Evolutionary conservation across 2,888 invertebrate species (phyloP).

Genomic region (Plagodis dolabraria): DNA sequence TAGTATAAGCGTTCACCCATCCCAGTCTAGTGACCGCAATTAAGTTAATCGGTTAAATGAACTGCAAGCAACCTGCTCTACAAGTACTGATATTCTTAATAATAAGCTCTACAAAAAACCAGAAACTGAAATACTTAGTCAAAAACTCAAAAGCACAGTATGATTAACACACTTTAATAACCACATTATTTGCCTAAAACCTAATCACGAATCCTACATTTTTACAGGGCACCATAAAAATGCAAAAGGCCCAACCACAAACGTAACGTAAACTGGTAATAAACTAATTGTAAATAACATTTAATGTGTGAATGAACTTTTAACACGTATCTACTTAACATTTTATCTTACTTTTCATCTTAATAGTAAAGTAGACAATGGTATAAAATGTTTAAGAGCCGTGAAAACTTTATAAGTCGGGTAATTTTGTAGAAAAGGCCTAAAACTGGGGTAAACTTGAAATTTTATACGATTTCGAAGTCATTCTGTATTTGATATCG

Average conservation of each 20-base stretch:
- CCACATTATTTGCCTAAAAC: constrained; percentile 11
- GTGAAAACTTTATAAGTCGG: constrained; percentile 23
- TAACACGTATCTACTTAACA: constrained; percentile 41
- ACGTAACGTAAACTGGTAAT: constrained; percentile 26
- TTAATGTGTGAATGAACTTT: constrained; percentile 42
- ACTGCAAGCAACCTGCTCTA: too few species aligned
- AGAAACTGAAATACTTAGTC: too few species aligned
- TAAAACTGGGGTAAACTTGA: neutral
- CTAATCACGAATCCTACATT: constrained; percentile 20
- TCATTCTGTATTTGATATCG: neutral
- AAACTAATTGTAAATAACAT: constrained; percentile 30
- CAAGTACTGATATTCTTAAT: too few species aligned
- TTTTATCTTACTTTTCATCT: constrained; percentile 46
- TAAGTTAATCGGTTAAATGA: too few species aligned
- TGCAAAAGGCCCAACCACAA: constrained; percentile 16
- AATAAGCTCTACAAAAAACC: too few species aligned
- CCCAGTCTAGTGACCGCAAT: too few species aligned
- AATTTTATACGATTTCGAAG: neutral
- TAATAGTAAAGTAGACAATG: constrained; percentile 42
- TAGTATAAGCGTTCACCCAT: too few species aligned
- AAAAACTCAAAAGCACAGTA: too few species aligned
- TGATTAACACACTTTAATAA: neutral
- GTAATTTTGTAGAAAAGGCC: constrained; percentile 1
- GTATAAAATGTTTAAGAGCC: constrained; percentile 28
- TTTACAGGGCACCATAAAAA: constrained; percentile 20